Evolutionary conservation across 2,113 vertebrate genomes (phyloP).

Genomic region (Stictonetta naevosa): DNA sequence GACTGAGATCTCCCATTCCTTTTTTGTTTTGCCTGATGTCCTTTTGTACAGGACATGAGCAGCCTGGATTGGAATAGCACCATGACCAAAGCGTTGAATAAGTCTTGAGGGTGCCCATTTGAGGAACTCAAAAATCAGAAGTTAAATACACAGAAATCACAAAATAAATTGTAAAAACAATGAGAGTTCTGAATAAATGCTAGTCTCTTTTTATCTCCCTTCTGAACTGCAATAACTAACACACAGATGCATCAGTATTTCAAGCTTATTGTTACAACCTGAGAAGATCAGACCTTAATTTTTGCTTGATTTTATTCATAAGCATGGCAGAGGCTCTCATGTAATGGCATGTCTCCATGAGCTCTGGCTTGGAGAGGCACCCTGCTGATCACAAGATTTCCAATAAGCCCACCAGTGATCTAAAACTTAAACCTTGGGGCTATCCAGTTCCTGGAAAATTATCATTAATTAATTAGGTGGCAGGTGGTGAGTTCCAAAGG

Average conservation of each 20-base stretch:
- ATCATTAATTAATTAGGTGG: slow-evolving; percentile 3
- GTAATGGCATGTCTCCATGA: neutral
- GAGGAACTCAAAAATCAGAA: neutral
- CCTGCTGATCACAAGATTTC: neutral
- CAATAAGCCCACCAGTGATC: neutral
- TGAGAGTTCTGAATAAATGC: neutral
- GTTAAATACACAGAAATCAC: neutral
- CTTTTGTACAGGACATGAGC: neutral
- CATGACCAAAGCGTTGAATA: neutral
- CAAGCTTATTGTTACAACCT: neutral
- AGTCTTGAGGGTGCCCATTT: neutral
- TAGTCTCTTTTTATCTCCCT: neutral
- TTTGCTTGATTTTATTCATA: neutral
- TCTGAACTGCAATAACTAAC: neutral
- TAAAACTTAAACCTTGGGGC: neutral
- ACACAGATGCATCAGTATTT: neutral
- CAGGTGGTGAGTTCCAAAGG: neutral
- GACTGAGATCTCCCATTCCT: neutral
- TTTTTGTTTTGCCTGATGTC: neutral
- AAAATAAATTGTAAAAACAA: neutral
- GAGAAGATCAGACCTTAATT: neutral
- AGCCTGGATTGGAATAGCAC: neutral
- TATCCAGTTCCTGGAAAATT: neutral
- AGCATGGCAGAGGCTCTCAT: neutral
- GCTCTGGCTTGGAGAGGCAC: neutral